Evolutionary conservation across 2,888 invertebrate species (phyloP).

Genomic region (Harpalus rubripes): DNA sequence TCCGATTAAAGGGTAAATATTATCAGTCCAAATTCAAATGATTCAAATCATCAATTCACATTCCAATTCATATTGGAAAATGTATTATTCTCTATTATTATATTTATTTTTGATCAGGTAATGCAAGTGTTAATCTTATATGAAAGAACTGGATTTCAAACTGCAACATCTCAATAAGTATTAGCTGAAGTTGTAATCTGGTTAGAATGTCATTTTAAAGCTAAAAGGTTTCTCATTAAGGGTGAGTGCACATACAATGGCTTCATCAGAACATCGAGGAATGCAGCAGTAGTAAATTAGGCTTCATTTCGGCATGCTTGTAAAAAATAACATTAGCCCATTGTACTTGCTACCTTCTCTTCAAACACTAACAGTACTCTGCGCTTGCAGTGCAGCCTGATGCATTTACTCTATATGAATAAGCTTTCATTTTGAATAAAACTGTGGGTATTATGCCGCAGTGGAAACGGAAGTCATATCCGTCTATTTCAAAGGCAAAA

Average conservation of each 20-base stretch:
- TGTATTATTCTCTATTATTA: too few relatives aligned
- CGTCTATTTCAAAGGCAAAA: conserved; percentile 56
- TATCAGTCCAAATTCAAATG: too few relatives aligned
- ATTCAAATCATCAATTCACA: too few relatives aligned
- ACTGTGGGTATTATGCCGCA: conserved; percentile 51
- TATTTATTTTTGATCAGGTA: not conserved
- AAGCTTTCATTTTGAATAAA: conserved; percentile 62
- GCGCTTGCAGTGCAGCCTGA: not conserved
- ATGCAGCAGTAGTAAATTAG: conserved; percentile 21
- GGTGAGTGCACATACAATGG: conserved; percentile 19
- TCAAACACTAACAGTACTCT: conserved; percentile 23
- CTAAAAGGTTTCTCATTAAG: conserved; percentile 34
- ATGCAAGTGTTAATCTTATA: not conserved
- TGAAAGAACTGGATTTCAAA: not conserved
- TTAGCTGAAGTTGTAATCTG: not conserved
- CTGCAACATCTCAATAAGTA: not conserved
- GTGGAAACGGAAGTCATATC: conserved; percentile 58
- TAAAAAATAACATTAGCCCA: conserved; percentile 43
- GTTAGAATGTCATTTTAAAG: conserved; percentile 5
- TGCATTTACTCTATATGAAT: conserved; percentile 55
- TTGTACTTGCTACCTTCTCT: conserved; percentile 15
- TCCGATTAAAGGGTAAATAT: too few relatives aligned
- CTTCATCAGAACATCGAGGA: conserved; percentile 13
- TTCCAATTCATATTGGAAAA: too few relatives aligned
- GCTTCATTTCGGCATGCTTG: conserved; percentile 19